Evolutionary conservation across 2,888 invertebrate genomes (phyloP), one percentile per base, ranked within the genome.

Genomic region (Spatulosminthurus flaviceps): DNA sequence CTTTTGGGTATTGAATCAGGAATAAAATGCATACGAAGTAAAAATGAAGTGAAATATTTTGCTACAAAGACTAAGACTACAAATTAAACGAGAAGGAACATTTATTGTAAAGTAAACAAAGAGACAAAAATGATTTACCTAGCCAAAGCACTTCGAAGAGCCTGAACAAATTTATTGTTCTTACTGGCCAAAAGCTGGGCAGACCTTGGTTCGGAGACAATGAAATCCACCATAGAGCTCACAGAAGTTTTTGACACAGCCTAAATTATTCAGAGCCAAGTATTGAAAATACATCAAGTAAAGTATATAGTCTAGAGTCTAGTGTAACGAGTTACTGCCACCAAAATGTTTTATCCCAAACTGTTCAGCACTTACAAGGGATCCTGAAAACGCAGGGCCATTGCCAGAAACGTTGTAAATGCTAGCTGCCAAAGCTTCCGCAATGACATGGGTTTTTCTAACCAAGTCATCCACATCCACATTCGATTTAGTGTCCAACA

Each of bases 401-500:
- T 90, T 90, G 21, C 84, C 88, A 0, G 92, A 90, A 9, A 93
- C 88, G 87, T 94, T 93, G 88, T 94, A 95, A 70, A 95, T 89
- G 86, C 93, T 93, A 29, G 91, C 93, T 64, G 95, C 95, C 77
- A 98, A 89, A 0, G 95, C 93, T 86, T 96, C 94, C 0, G 95
- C 95, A 42, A 95, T 90, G 19, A 92, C 88, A 86, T 91, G 91
- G 0, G 95, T 92, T 87, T 96, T 94, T 74, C 89, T 87, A 0
- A 90, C 88, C 21, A 96, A 88, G 77, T 89, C 89, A 67, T 90
- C 89, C 22, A 91, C 84, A 84, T 92, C 89, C 0, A 91, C 88
- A 79, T 89, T 90, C 1, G 90, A 90, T 2, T 90, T 88, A 0
- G 88, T 88, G 87, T 94, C 94, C 21, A 93, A 88, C 70, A 94